Evolutionary conservation across 2,797 vertebrate genomes (phyloP), one percentile per base, ranked within the genome.

Genomic region (Alexandromys oeconomus): DNA sequence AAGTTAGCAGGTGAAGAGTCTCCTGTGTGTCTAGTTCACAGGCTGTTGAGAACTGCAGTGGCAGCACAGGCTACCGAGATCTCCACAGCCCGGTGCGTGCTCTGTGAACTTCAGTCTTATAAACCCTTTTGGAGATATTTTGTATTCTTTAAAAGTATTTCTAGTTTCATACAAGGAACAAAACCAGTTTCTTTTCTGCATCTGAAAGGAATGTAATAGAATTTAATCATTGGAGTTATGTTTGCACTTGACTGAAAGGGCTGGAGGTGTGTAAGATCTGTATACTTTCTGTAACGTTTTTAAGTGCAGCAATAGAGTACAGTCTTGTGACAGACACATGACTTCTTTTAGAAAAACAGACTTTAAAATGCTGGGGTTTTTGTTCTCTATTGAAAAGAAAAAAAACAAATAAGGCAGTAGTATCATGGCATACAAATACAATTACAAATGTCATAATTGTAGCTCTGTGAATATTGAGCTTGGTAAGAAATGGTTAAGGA

Each of bases 321-420:
- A 95, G 90, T 95, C 95, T 77, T 71, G 40, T 67, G 48, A 97
- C 43, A 51, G 48, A 97, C 46, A 57, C 51, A 61, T 97, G 92
- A 97, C 97, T 98, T 97, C 84, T 96, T 93, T 91, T 78, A 91
- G 91, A 34, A 87, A 97, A 95, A 97, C 29, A 87, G 67, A 81
- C 80, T 94, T 51, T 29, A 98, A 97, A 96, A 79, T 63, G 69
- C 61, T 87, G 86, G 95, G 65, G 69, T 81, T 59, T 65, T 65
- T 73, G 96, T 63, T 95, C 73, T n/a, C 69, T 95, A 65, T 89
- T 97, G 81, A 93, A 88, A 97, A 95, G 92, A 96, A 37, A 65
- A 78, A 74, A 92, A 19, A 19, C n/a, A 73, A 65, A 29, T 1
- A 12, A 14, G 92, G 67, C 85, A 82, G 57, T 92, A n/a, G 11